A percentile compares a stretch with the other conserved stretches of the same genome.
phyloP scores from a whole-genome alignment of 2,797 vertebrate species.

The Mastacembelus armatus region DNA sequence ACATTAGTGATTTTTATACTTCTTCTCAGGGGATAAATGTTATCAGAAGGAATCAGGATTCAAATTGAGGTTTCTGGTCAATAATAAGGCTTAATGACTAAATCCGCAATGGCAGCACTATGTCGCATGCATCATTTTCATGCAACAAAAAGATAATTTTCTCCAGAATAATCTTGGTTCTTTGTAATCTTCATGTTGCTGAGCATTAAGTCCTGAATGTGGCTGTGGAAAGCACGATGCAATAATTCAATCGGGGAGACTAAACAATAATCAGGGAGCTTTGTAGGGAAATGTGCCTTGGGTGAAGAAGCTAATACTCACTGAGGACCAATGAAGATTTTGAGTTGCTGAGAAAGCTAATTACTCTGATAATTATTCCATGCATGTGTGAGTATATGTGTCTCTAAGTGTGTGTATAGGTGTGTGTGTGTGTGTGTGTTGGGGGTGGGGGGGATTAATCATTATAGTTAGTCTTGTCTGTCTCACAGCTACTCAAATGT shows the following conservation, averaged over 20 bases:
- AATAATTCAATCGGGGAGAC: slow-evolving; percentile 52
- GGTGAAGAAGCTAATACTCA: slow-evolving; percentile 69
- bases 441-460: slow-evolving; percentile 53
- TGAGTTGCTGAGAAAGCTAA: slow-evolving; percentile 77
- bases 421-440: slow-evolving; percentile 24
- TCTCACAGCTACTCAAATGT: slow-evolving; percentile 40
- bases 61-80: slow-evolving; percentile 38
- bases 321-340: slow-evolving; percentile 73
- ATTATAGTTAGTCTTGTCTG: slow-evolving; percentile 44
- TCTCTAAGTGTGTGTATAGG: slow-evolving; percentile 8
- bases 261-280: slow-evolving; percentile 70
- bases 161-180: slow-evolving; percentile 24
- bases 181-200: slow-evolving; percentile 33
- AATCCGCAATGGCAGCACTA: not conserved
- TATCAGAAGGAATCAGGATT: slow-evolving; percentile 31
- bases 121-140: slow-evolving; percentile 25
- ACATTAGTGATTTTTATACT: slow-evolving; percentile 24
- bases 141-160: slow-evolving; percentile 22
- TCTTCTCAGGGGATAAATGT: slow-evolving; percentile 22
- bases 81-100: slow-evolving; percentile 37
- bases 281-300: slow-evolving; percentile 69
- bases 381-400: slow-evolving; percentile 28
- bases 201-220: slow-evolving; percentile 19
- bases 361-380: slow-evolving; percentile 75
- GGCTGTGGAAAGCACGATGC: slow-evolving; percentile 18